Conservation (phyloP, 2,113 vertebrate species). For the Etia nguti region DNA sequence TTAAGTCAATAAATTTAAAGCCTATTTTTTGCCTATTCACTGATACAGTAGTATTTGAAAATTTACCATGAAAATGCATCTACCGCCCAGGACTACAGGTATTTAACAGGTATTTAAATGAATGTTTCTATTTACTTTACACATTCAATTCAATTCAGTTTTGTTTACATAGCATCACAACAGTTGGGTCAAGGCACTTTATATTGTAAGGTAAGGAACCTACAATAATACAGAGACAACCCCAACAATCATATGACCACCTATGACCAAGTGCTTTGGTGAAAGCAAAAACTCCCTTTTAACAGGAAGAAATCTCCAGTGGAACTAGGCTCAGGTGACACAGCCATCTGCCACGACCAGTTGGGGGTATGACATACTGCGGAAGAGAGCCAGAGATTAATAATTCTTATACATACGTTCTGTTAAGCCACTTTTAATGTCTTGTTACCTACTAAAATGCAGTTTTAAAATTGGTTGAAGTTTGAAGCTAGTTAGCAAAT, state of each 20-base stretch:
- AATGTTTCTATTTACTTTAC: neutral
- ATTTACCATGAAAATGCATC: neutral
- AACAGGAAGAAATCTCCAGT: too few species aligned
- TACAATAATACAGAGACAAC: neutral
- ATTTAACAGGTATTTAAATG: neutral
- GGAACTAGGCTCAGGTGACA: too few species aligned
- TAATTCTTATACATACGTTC: neutral
- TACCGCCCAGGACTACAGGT: neutral
- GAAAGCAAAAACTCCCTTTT: too few species aligned
- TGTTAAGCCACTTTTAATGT: neutral
- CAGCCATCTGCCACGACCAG: neutral
- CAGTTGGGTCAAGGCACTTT: neutral
- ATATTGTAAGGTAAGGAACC: neutral
- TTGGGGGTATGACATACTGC: neutral
- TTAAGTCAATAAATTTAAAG: neutral
- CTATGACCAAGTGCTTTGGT: neutral
- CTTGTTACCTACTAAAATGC: neutral
- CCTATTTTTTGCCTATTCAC: neutral
- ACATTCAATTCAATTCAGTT: neutral
- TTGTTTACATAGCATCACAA: neutral
- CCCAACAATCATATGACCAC: neutral
- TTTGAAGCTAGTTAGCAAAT: neutral
- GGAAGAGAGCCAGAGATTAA: neutral
- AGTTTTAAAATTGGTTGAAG: neutral
- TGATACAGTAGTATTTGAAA: neutral